Evolutionary conservation across 2,888 invertebrate genomes (phyloP).

Genomic region (Suillia variegata): DNA sequence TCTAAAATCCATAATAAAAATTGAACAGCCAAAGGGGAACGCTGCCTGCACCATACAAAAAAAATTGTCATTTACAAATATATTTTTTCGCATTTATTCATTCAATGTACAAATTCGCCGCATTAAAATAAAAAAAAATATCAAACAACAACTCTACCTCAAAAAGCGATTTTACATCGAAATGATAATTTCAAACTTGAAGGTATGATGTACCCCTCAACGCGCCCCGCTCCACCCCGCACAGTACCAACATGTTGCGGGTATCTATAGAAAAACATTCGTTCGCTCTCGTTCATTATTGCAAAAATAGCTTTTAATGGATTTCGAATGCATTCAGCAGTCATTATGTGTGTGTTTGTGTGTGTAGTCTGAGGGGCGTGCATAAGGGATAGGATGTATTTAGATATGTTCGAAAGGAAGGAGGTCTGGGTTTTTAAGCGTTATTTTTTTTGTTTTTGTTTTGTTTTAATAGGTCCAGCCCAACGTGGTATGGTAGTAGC

Average conservation of each 20-base stretch:
- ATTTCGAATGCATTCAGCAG: slow-evolving; percentile 45
- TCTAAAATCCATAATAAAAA: slow-evolving; percentile 5
- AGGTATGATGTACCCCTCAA: too few relatives aligned
- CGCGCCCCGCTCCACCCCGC: too few relatives aligned
- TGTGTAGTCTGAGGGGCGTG: background rate
- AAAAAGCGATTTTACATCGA: background rate
- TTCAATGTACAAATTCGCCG: slow-evolving; percentile 18
- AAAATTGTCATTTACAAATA: slow-evolving; percentile 12
- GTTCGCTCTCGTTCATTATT: slow-evolving; percentile 32
- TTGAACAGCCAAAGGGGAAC: slow-evolving; percentile 4
- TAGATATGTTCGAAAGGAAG: too few relatives aligned
- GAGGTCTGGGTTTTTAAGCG: background rate
- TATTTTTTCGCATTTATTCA: slow-evolving; percentile 5
- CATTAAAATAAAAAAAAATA: background rate
- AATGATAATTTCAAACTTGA: slow-evolving; percentile 18
- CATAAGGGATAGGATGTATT: background rate
- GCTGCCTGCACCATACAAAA: too few relatives aligned
- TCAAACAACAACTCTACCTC: background rate
- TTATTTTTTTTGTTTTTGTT: background rate
- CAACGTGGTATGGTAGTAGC: too few relatives aligned
- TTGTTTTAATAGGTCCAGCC: too few relatives aligned
- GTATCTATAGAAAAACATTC: slow-evolving; percentile 22
- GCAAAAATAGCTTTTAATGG: slow-evolving; percentile 60
- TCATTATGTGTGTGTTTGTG: slow-evolving; percentile 25
- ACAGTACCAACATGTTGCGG: too few relatives aligned